These are phyloP conservation scores for Passer montanus DNA, from an alignment of 2,113 vertebrate species.

Conservation along the genomic window DNA sequence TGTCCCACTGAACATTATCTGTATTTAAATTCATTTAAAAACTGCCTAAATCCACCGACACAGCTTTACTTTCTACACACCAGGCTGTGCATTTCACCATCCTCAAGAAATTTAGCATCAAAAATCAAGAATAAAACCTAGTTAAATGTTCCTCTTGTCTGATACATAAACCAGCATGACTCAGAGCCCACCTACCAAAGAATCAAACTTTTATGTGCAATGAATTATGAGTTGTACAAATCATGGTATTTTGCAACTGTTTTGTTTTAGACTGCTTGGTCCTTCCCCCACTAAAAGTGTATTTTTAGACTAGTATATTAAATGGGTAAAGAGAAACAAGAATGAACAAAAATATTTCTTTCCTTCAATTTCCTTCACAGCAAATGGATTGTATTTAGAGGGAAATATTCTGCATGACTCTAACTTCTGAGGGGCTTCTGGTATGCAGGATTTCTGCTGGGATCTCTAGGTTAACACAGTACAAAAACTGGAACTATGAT, in stretches of 20 bases:
- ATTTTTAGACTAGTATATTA: neutral
- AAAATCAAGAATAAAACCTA: neutral
- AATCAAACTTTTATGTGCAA: neutral
- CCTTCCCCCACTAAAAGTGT: neutral
- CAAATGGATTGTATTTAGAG: neutral
- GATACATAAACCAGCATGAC: neutral
- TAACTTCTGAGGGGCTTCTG: neutral
- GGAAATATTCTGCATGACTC: neutral
- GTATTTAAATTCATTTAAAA: neutral
- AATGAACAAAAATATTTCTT: neutral
- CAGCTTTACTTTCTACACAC: neutral
- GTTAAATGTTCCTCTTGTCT: neutral
- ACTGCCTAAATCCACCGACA: neutral
- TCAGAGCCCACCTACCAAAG: neutral
- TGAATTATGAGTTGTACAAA: neutral
- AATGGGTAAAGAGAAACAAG: neutral
- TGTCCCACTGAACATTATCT: neutral
- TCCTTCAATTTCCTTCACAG: neutral
- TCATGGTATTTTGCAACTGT: neutral
- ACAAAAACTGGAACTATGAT: neutral
- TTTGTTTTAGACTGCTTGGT: neutral
- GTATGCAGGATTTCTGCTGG: neutral
- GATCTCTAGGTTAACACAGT: neutral
- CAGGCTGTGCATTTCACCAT: neutral
- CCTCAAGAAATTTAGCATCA: neutral